Percentiles rank a stretch among this genome's conserved stretches.
phyloP scores from a whole-genome alignment of 2,113 vertebrate genomes.

The Megaleporinus macrocephalus region DNA sequence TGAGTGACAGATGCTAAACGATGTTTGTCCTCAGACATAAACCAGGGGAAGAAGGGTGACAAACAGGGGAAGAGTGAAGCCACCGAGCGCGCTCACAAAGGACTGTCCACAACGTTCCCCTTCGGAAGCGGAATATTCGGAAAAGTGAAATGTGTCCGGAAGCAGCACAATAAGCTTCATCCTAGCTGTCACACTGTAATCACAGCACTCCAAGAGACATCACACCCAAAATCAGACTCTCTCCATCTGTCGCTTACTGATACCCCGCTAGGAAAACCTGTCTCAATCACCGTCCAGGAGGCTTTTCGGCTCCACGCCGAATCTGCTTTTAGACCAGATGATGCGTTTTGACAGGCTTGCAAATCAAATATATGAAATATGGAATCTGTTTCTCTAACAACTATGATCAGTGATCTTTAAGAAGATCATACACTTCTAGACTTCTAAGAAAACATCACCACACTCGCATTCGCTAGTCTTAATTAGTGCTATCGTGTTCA shows the following conservation, averaged over 20 bases:
- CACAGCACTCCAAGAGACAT: conserved; percentile 11
- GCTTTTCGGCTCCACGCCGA: not conserved
- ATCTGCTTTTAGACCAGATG: no score
- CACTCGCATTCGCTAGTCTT: no score
- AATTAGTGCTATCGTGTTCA: no score
- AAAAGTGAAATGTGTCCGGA: not conserved
- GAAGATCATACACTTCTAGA: no score
- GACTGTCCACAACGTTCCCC: not conserved
- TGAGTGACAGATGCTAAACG: conserved; percentile 45
- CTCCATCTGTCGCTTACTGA: not conserved
- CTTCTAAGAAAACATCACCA: no score
- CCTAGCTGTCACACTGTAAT: conserved; percentile 16
- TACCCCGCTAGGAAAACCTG: not conserved
- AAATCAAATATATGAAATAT: no score
- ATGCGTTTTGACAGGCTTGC: no score
- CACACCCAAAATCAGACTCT: not conserved
- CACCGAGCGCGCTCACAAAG: not conserved
- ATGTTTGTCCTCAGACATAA: conserved; percentile 23
- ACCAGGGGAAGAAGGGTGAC: no score
- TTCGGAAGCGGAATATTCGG: not conserved
- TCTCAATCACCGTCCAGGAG: no score
- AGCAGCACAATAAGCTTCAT: conserved; percentile 11
- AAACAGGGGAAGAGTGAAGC: conserved; percentile 14
- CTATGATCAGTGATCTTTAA: no score
- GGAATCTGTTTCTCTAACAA: no score